Evolutionary conservation across 2,797 vertebrate genomes (phyloP).

Genomic region (Atherinosoma microstoma): DNA sequence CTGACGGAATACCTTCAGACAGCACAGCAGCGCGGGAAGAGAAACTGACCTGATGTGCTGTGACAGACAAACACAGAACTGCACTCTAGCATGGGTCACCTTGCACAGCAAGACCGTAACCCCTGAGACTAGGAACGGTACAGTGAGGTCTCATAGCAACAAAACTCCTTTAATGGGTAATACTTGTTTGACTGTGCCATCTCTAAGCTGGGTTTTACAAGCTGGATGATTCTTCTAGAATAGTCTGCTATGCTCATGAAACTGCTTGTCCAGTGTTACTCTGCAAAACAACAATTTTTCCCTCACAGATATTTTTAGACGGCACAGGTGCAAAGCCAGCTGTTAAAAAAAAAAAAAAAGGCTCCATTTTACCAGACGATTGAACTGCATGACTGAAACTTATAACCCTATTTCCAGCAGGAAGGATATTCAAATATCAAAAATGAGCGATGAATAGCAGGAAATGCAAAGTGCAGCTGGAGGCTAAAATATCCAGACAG

Average conservation of each 20-base stretch:
- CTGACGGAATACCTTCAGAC: slow-evolving; percentile 75
- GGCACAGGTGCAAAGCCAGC: slow-evolving; percentile 39
- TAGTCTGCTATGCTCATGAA: slow-evolving; percentile 22
- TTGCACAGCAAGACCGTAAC: slow-evolving; percentile 56
- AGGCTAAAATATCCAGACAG: slow-evolving; percentile 42
- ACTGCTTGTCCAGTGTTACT: slow-evolving; percentile 16
- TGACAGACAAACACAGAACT: slow-evolving; percentile 68
- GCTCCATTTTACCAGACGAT: slow-evolving; percentile 8
- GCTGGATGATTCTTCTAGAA: background rate
- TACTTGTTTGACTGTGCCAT: slow-evolving; percentile 30
- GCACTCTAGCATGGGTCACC: slow-evolving; percentile 72
- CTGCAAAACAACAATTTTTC: slow-evolving; percentile 13
- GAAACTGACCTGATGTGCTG: slow-evolving; percentile 63
- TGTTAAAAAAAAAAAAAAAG: slow-evolving; percentile 20
- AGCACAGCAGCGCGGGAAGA: slow-evolving; percentile 58
- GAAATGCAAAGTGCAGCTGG: slow-evolving; percentile 31
- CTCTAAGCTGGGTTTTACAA: slow-evolving; percentile 7
- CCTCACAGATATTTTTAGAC: slow-evolving; percentile 18
- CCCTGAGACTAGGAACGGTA: slow-evolving; percentile 24
- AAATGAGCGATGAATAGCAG: slow-evolving; percentile 34
- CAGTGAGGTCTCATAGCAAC: slow-evolving; percentile 19
- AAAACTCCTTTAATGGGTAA: slow-evolving; percentile 37
- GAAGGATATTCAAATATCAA: slow-evolving; percentile 48
- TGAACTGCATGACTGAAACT: slow-evolving; percentile 32
- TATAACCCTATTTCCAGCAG: slow-evolving; percentile 29